Base-by-base conservation (phyloP, 2,797 vertebrate genomes). In the Peromyscus melanophrys region DNA sequence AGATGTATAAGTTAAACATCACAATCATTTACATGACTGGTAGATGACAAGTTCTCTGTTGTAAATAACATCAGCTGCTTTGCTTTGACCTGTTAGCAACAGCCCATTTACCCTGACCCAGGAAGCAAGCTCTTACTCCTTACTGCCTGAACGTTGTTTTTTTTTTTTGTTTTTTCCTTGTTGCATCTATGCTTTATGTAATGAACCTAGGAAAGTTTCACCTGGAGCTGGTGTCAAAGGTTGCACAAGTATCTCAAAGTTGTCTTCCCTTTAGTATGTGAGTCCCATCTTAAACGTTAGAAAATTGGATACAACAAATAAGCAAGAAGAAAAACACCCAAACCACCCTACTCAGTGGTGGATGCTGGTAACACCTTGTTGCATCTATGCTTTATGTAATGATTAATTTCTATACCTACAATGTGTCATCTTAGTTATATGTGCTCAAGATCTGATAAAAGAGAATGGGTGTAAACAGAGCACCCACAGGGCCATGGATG, bases 11-110 rank as follows among this genome's bases (percentile, higher is more conserved):
- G 11, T 55, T 94, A 31, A 11, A 46, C 49, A 57, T 88, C 14
- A 63, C 59, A 67, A 73, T 46, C n/a, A 4, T 92, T 92, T 93
- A 92, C 77, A 31, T 75, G 69, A 76, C 31, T 94, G 75, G 14
- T 86, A 84, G 69, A 63, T 81, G 55, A 14, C 59, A 87, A 95
- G n/a, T 93, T 94, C 0, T 84, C 6, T 88, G 4, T 76, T 65
- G 17, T 43, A 86, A 94, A 82, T 85, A 61, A 34, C 84, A 19
- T 95, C 65, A 71, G 10, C 81, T 89, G 52, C 16, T 92, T 92
- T 86, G 43, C 21, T 94, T 92, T 76, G 84, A 92, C 8, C 1
- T 69, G 90, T 89, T 65, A n/a, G 27, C 3, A 57, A 97, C 13
- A 9, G 21, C 25, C 84, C 34, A 7, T 76, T 89, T 88, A 94